These are phyloP conservation scores for Disparrhopalites patrizii DNA, from an alignment of 2,888 invertebrate species.

Conservation along the genomic window DNA sequence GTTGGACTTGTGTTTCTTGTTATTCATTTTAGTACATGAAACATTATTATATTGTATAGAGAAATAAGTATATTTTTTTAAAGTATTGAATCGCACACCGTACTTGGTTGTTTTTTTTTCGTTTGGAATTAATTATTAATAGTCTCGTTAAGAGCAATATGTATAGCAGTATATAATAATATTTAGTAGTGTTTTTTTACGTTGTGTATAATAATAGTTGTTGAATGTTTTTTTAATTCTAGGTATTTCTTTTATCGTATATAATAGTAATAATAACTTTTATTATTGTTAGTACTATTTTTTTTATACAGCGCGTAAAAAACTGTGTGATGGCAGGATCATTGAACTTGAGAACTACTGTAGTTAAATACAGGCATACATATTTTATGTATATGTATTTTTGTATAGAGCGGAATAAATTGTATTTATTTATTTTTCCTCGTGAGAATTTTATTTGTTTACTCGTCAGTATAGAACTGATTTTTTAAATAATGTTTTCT, in stretches of 20 bases:
- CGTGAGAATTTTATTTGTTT: neutral
- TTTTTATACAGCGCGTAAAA: constrained; percentile 3
- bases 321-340: constrained; percentile 26
- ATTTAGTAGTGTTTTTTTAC: neutral
- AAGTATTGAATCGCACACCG: too few species aligned
- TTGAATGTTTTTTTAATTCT: neutral
- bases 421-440: too few species aligned
- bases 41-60: too few species aligned
- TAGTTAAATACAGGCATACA: constrained; percentile 11
- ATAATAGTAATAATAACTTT: neutral
- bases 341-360: constrained; percentile 26
- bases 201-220: too few species aligned
- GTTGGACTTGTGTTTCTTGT: too few species aligned
- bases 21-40: too few species aligned
- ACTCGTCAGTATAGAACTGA: neutral
- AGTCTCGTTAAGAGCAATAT: neutral
- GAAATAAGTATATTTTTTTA: too few species aligned
- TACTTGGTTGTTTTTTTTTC: too few species aligned
- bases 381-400: constrained; percentile 4
- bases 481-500: neutral
- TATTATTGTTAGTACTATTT: neutral
- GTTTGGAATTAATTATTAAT: neutral
- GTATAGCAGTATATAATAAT: neutral
- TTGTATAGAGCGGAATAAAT: too few species aligned
- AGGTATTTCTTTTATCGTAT: neutral